Conservation (phyloP, 2,113 vertebrate species). For the Alces alces region DNA sequence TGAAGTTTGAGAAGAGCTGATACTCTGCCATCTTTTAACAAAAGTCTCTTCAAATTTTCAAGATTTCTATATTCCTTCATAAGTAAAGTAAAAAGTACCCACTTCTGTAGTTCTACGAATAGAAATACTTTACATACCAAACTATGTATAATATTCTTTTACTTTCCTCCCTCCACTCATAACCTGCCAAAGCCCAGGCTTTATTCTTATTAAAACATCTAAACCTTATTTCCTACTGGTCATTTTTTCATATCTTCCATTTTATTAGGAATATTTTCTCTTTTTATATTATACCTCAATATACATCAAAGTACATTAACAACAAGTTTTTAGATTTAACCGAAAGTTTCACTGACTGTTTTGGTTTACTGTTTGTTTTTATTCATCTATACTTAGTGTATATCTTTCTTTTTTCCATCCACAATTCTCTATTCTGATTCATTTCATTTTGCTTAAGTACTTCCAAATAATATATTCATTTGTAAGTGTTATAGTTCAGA, state of each 20-base stretch:
- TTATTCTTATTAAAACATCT: neutral
- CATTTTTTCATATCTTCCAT: neutral
- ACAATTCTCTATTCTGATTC: neutral
- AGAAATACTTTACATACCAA: neutral
- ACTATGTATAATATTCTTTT: neutral
- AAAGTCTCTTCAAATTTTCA: slow-evolving; percentile 22
- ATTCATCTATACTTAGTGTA: neutral
- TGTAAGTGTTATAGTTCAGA: neutral
- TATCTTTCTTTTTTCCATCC: neutral
- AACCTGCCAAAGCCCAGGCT: neutral
- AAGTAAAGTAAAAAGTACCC: neutral
- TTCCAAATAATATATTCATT: neutral
- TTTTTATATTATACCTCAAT: neutral
- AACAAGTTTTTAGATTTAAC: neutral
- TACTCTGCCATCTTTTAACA: neutral
- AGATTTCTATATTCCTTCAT: neutral
- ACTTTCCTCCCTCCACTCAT: neutral
- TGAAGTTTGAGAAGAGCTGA: neutral
- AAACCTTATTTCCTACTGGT: neutral
- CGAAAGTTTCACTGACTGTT: neutral
- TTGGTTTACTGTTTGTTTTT: neutral
- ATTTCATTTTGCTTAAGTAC: slow-evolving; percentile 24
- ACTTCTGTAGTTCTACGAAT: neutral
- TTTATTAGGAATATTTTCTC: slow-evolving; percentile 4
- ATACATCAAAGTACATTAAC: neutral